These are phyloP conservation scores for Ophion slaviceki DNA, from an alignment of 2,888 invertebrate genomes.

Conservation along the genomic window DNA sequence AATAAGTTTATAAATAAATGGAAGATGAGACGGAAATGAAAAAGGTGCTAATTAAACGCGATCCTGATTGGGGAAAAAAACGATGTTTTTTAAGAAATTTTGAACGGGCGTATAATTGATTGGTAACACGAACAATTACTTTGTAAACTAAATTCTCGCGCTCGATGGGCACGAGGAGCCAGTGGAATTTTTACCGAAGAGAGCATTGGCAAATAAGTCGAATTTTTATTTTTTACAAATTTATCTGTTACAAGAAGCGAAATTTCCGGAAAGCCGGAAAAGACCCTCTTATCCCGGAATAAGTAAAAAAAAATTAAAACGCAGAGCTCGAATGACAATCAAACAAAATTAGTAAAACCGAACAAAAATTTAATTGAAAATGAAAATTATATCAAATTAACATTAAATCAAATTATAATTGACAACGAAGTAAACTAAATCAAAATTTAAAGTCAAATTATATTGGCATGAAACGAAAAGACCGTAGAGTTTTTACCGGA, in stretches of 20 bases:
- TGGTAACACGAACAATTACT: not conserved
- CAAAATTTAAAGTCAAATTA: not conserved
- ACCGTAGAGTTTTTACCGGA: too few relatives aligned
- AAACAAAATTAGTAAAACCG: too few relatives aligned
- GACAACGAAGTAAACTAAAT: not conserved
- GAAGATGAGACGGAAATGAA: conserved; percentile 4
- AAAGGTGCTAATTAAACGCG: conserved; percentile 12
- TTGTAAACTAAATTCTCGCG: not conserved
- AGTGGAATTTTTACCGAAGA: not conserved
- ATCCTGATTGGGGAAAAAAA: not conserved
- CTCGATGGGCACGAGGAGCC: not conserved
- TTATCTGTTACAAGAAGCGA: not conserved
- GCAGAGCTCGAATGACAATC: not conserved
- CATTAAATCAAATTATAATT: not conserved
- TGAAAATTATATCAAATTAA: too few relatives aligned
- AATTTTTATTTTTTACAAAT: not conserved
- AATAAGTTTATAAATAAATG: conserved; percentile 6
- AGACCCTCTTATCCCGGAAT: not conserved
- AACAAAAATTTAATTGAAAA: too few relatives aligned
- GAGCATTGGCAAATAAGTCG: not conserved
- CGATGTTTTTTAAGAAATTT: not conserved
- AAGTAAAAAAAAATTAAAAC: not conserved
- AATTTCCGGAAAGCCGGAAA: not conserved
- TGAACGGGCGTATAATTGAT: not conserved
- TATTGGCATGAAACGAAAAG: too few relatives aligned